These are phyloP conservation scores for Coboldia fuscipes DNA, from an alignment of 1,140 invertebrate species.

Conservation along the genomic window DNA sequence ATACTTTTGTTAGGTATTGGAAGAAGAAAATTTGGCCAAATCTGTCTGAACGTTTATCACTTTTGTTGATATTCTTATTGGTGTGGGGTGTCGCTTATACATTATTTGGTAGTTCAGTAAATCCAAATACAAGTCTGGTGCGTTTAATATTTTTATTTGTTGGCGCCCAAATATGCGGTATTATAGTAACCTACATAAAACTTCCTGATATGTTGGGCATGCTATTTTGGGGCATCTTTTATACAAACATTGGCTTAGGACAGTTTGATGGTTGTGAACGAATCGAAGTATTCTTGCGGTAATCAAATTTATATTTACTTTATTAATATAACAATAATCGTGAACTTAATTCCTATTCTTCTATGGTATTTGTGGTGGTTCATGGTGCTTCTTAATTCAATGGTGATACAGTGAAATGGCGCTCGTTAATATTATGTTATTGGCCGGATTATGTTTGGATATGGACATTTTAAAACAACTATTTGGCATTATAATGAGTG, in stretches of 20 bases:
- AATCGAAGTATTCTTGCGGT: constrained; percentile 17
- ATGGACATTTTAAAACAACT: constrained; percentile 34
- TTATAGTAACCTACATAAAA: constrained; percentile 13
- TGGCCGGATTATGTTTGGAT: constrained; percentile 54
- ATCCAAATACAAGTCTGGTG: constrained; percentile 12
- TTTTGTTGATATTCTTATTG: constrained; percentile 11
- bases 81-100: constrained; percentile 12
- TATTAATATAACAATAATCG: too few relatives aligned
- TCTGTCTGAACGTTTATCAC: constrained; percentile 13
- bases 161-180: constrained; percentile 15
- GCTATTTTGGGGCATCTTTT: constrained; percentile 18
- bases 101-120: constrained; percentile 9
- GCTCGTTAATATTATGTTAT: constrained; percentile 44
- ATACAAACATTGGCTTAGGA: constrained; percentile 15
- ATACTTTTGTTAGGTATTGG: too few relatives aligned
- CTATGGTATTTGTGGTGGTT: too few relatives aligned
- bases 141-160: constrained; percentile 17
- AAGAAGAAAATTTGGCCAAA: constrained; percentile 11
- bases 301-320: too few relatives aligned
- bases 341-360: too few relatives aligned
- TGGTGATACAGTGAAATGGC: constrained; percentile 44
- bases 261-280: constrained; percentile 15
- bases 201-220: constrained; percentile 21
- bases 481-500: constrained; percentile 28
- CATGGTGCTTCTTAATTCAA: too few relatives aligned